phyloP scores from a whole-genome alignment of 2,888 invertebrate genomes.

The Invenusta paracnida region DNA sequence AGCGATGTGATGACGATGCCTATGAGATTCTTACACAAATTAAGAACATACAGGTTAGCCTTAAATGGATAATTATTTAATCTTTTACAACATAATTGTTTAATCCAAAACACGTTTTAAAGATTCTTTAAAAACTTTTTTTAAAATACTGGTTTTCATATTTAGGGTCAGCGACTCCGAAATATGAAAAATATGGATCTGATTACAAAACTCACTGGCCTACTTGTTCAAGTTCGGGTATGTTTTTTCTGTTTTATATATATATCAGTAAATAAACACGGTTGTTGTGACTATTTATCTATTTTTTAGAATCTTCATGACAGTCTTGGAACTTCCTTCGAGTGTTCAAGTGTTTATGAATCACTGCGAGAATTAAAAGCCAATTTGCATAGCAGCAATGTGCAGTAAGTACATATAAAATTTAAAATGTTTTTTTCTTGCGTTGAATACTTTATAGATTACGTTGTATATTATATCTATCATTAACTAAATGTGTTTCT shows the following conservation, averaged over 20 bases:
- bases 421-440: no score
- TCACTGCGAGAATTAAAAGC: slow-evolving; percentile 39
- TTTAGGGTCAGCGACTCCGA: slow-evolving; percentile 34
- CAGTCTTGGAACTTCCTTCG: slow-evolving; percentile 34
- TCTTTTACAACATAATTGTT: not conserved
- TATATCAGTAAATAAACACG: not conserved
- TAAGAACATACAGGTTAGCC: slow-evolving; percentile 24
- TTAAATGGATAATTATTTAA: not conserved
- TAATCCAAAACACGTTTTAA: not conserved
- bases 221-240: slow-evolving; percentile 42
- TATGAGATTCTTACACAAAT: slow-evolving; percentile 67
- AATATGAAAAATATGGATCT: slow-evolving; percentile 43
- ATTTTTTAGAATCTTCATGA: slow-evolving; percentile 31
- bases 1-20: slow-evolving; percentile 80
- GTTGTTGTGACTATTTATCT: no score
- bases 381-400: slow-evolving; percentile 15
- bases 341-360: slow-evolving; percentile 40
- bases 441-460: no score
- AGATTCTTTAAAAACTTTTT: no score
- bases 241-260: not conserved
- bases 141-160: no score
- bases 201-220: slow-evolving; percentile 42
- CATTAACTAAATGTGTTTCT: no score
- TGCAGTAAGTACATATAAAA: slow-evolving; percentile 16
- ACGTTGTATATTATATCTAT: no score